Percentiles rank a stretch among this genome's conserved stretches.
Conservation (phyloP, 2,797 vertebrate genomes). For the Kryptopterus vitreolus region DNA sequence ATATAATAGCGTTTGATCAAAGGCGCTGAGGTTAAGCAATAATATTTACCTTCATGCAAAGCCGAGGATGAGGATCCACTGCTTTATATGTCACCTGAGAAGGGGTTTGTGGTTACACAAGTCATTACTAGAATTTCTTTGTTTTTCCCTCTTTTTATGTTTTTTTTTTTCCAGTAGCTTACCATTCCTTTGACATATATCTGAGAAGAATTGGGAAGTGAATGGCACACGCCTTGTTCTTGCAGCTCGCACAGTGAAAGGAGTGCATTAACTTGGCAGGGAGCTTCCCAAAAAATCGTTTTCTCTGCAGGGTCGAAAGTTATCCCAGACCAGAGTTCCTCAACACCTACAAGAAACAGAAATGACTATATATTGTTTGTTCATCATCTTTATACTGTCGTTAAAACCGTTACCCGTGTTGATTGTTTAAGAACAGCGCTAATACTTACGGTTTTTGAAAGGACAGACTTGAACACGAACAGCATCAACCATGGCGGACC, state of each 20-base stretch:
- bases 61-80: constrained; percentile 72
- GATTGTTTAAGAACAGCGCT: background rate
- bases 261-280: constrained; percentile 61
- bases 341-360: constrained; percentile 58
- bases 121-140: background rate
- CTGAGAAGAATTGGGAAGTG: constrained; percentile 61
- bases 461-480: constrained; percentile 84
- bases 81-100: constrained; percentile 67
- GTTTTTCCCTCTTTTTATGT: background rate
- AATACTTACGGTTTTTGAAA: constrained; percentile 82
- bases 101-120: background rate
- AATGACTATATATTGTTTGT: background rate
- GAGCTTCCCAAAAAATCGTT: constrained; percentile 67
- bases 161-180: background rate
- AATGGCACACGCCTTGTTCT: constrained; percentile 54
- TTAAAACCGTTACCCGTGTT: background rate
- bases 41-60: constrained; percentile 75
- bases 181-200: constrained; percentile 66
- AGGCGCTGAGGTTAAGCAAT: background rate
- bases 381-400: background rate
- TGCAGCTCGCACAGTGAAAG: constrained; percentile 63
- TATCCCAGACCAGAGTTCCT: constrained; percentile 74
- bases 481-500: constrained; percentile 81
- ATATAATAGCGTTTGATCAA: constrained; percentile 13
- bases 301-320: constrained; percentile 66